Evolutionary conservation across 2,888 invertebrate species (phyloP).

Genomic region (Latrodectus elegans): DNA sequence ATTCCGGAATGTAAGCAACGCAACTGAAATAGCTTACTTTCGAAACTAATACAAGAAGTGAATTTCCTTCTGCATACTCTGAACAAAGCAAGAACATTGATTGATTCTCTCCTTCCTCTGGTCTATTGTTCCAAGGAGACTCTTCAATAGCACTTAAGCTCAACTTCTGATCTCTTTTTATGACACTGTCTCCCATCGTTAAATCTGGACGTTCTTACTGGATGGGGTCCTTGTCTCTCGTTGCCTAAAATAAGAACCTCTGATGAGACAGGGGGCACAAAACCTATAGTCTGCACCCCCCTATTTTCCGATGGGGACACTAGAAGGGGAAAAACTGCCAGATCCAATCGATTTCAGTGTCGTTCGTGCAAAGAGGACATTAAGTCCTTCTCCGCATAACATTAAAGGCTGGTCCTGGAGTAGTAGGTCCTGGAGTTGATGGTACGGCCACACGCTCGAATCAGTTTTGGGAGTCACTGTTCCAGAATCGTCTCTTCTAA

Average conservation of each 20-base stretch:
- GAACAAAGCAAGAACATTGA: not conserved
- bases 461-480: conserved; percentile 48
- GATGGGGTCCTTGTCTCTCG: not conserved
- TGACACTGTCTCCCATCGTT: conserved; percentile 21
- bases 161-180: conserved; percentile 28
- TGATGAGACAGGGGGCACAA: conserved; percentile 5
- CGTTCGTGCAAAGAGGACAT: conserved; percentile 51
- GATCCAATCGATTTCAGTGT: conserved; percentile 29
- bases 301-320: not conserved
- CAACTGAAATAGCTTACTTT: no score
- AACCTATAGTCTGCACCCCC: conserved; percentile 16
- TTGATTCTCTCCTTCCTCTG: not conserved
- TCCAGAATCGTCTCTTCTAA: conserved; percentile 9
- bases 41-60: no score
- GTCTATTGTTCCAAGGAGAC: not conserved
- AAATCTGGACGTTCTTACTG: conserved; percentile 19
- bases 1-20: no score
- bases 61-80: not conserved
- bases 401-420: conserved; percentile 35
- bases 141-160: conserved; percentile 29
- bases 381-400: conserved; percentile 45
- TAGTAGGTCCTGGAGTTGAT: conserved; percentile 33
- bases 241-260: conserved; percentile 18
- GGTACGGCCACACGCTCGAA: conserved; percentile 49
- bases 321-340: not conserved